Conservation (phyloP, 2,113 vertebrate species). For the Ifrita kowaldi region DNA sequence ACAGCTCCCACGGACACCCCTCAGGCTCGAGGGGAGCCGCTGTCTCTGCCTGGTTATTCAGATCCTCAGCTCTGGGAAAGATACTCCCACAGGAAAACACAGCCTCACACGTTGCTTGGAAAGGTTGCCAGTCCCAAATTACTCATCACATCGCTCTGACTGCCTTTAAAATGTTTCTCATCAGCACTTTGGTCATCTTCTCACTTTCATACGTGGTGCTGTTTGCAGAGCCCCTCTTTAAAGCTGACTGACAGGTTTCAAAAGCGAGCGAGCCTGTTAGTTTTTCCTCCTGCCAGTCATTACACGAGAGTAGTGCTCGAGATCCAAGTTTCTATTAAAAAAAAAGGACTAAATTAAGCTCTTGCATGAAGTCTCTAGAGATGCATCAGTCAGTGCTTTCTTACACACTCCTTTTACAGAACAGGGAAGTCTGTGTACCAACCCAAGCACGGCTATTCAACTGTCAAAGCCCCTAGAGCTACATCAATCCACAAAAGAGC, state of each 20-base stretch:
- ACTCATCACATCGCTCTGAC: background rate
- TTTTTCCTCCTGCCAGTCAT: conserved; percentile 29
- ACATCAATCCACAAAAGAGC: background rate
- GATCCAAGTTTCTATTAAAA: conserved; percentile 48
- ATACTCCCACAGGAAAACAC: background rate
- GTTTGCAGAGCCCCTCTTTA: background rate
- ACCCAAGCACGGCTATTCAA: background rate
- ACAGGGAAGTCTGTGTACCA: background rate
- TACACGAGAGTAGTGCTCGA: background rate
- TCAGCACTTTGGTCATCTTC: background rate
- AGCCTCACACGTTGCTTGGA: background rate
- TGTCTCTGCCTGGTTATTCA: background rate
- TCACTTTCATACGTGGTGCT: background rate
- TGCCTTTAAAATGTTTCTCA: background rate
- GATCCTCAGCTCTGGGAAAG: background rate
- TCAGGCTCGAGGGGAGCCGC: background rate
- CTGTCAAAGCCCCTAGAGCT: background rate
- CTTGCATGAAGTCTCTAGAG: conserved; percentile 27
- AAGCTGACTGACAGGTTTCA: background rate
- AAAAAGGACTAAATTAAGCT: conserved; percentile 46
- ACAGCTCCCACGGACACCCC: background rate
- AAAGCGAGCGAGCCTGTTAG: background rate
- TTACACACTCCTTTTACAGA: background rate
- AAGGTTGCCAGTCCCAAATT: background rate
- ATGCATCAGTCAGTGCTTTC: background rate